Base-by-base conservation (phyloP, 2,888 invertebrate species). In the Agrochola macilenta region DNA sequence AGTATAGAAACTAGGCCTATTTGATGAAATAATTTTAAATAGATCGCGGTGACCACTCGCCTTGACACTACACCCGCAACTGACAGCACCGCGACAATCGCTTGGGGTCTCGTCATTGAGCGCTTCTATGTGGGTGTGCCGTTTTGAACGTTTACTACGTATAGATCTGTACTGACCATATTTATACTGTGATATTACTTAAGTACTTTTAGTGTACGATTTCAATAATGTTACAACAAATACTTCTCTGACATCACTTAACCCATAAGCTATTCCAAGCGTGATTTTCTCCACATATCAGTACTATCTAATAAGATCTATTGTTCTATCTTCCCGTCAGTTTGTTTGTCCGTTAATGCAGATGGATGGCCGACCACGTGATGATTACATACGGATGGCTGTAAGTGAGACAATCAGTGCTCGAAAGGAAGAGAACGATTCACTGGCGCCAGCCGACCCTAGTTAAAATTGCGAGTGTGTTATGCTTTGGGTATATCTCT, bases 341-440 rank as follows among this genome's bases (percentile, higher is more conserved):
- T 72, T 69, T 87, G 89, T 87, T 88, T 83, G 88, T 80, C 81
- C 79, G 76, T 78, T 87, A 89, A 87, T 80, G 43, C 79, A 79
- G 83, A 89, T 87, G 81, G 89, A 89, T 89, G 86, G 68, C 35
- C 72, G 69, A 39, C 70, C 87, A 86, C 80, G 82, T 82, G 82
- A 85, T 72, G 82, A 84, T 84, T 84, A 80, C 84, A 63, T 86
- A 74, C 87, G 86, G 89, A 85, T 77, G 82, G 65, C 49, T 76
- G 76, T 83, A 89, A 87, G 77, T 88, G 81, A 80, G 80, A 76
- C 89, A 87, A 87, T 87, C 87, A 85, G 83, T 87, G 89, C 86
- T 54, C 39, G 20, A 80, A 23, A 87, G 87, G 87, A 87, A 83
- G 83, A 74, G 68, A 78, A 30, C 78, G 77, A 88, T 87, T 86